phyloP scores from a whole-genome alignment of 2,113 vertebrate species.

The Numida meleagris region DNA sequence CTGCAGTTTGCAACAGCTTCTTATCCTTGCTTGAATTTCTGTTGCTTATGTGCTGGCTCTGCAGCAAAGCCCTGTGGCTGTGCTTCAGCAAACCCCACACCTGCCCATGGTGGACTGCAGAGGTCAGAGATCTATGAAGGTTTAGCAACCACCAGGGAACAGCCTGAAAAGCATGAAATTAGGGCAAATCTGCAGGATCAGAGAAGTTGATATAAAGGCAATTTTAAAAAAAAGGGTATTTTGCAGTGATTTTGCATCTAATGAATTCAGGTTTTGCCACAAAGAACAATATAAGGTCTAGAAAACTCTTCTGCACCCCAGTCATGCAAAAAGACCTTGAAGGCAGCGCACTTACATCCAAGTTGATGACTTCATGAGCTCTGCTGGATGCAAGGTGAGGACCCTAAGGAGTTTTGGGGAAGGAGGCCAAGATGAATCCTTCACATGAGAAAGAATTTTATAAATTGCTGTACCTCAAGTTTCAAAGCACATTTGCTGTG shows the following conservation, averaged over 20 bases:
- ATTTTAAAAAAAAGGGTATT: not conserved
- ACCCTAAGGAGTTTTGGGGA: not conserved
- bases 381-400: not conserved
- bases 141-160: not conserved
- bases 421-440: not conserved
- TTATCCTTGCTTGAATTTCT: not conserved
- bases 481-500: not conserved
- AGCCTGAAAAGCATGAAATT: not conserved
- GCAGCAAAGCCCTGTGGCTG: not conserved
- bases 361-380: not conserved
- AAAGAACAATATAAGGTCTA: not conserved
- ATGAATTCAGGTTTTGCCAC: not conserved
- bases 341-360: rapidly evolving
- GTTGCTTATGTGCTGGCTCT: not conserved
- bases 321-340: not conserved
- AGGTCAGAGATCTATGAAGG: not conserved
- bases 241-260: not conserved
- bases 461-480: not conserved
- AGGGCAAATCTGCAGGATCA: not conserved
- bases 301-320: not conserved
- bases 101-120: not conserved
- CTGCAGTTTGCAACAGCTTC: not conserved
- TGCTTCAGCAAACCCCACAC: not conserved
- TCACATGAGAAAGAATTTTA: not conserved
- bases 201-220: not conserved